Conservation (phyloP, 2,113 vertebrate genomes). For the Pampusana beccarii region DNA sequence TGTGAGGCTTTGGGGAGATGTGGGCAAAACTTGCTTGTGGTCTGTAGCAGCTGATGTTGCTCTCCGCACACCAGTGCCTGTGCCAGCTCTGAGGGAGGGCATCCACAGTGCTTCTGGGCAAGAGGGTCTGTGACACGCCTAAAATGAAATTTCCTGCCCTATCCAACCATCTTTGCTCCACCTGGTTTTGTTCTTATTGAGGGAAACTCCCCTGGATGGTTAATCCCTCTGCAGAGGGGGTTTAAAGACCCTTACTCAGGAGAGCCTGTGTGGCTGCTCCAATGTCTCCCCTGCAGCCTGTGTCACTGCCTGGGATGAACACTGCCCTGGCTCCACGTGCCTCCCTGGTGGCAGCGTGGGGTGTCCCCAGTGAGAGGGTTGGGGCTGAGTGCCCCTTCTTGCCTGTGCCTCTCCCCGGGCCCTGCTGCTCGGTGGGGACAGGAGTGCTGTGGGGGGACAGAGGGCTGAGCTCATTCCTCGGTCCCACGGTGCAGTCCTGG, state of each 20-base stretch:
- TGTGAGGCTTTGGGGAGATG: neutral
- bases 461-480: neutral
- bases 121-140: neutral
- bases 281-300: neutral
- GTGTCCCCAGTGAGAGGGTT: accelerated
- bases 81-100: neutral
- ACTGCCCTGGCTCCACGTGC: neutral
- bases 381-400: neutral
- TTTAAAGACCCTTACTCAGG: neutral
- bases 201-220: neutral
- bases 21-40: neutral
- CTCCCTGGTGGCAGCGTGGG: neutral
- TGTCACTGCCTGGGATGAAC: neutral
- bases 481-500: neutral
- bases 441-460: neutral
- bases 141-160: neutral
- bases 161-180: neutral
- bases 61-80: neutral
- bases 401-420: neutral
- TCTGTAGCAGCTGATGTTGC: neutral
- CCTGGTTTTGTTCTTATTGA: neutral
- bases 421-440: neutral
- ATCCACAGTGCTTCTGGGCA: neutral
- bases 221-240: neutral
- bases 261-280: neutral